These are phyloP conservation scores for Rissa tridactyla DNA, from an alignment of 2,113 vertebrate genomes.

Conservation along the genomic window DNA sequence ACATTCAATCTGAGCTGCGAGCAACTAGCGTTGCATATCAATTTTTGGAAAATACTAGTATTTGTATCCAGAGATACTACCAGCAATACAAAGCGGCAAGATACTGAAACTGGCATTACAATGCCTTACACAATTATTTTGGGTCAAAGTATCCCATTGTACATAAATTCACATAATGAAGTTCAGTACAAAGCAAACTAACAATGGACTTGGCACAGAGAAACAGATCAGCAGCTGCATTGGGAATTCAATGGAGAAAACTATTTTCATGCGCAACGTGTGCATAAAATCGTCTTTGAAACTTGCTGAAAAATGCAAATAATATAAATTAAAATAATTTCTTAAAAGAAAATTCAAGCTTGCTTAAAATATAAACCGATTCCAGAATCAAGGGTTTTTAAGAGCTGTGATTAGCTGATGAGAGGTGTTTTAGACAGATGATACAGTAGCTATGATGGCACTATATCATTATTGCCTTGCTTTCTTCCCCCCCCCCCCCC, in stretches of 20 bases:
- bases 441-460: background rate
- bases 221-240: conserved; percentile 46
- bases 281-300: conserved; percentile 37
- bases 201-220: conserved; percentile 52
- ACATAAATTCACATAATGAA: conserved; percentile 59
- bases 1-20: background rate
- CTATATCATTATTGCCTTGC: background rate
- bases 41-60: conserved; percentile 40
- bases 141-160: conserved; percentile 52
- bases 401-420: conserved; percentile 35
- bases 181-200: conserved; percentile 47
- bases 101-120: conserved; percentile 41
- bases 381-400: conserved; percentile 8
- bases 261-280: conserved; percentile 7
- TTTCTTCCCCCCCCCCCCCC: background rate
- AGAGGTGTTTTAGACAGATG: conserved; percentile 25
- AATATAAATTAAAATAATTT: conserved; percentile 38
- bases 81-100: conserved; percentile 39
- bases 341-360: conserved; percentile 30
- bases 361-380: background rate
- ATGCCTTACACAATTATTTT: conserved; percentile 40
- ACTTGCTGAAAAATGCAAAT: conserved; percentile 33
- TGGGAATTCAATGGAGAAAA: conserved; percentile 34
- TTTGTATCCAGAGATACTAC: conserved; percentile 33
- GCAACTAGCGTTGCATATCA: conserved; percentile 12